Evolutionary conservation across 2,797 vertebrate species (phyloP), one percentile per base, ranked within the genome.

Genomic region (Crossoptilon crossoptilon): DNA sequence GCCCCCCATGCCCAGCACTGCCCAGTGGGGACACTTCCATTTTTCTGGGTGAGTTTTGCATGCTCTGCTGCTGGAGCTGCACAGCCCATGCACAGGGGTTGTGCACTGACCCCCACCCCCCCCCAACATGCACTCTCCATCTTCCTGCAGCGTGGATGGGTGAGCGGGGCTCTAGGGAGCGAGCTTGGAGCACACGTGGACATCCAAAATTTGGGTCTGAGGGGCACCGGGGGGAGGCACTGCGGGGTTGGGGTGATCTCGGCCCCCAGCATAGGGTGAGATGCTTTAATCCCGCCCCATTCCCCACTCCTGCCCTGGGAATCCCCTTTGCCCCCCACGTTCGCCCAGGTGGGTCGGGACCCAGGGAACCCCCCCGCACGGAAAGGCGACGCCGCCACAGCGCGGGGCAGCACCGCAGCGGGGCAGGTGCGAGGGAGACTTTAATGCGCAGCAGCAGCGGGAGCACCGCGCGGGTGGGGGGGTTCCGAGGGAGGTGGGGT

Each of bases 361-460:
- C 35, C 35, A 17, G 58, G 58, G 22, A 59, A 59, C 49, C 58
- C 23, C 58, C 58, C 51, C 27, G 14, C 14, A 15, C 22, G 33
- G 58, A 31, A 55, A 31, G 53, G 53, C 10, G 29, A 18, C 53
- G 31, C 53, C 27, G 29, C 53, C 53, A 55, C 53, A 31, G 11
- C 53, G 53, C 53, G 17, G 53, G 53, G 27, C 27, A 29, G 27
- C 49, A 78, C 37, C 3, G 53, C 73, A 72, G 75, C 11, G 18
- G 69, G 10, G 95, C 95, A 71, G 67, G 73, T 93, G 76, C 62
- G 4, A 90, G 87, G 84, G 79, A 11, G 14, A 87, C 74, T 96
- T 95, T 95, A 96, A 95, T 96, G 76, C 24, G 51, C 51, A 55
- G 49, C 51, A 27, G 79, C 53, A 55, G 51, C 51, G 51, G 77